Evolutionary conservation across 2,113 vertebrate species (phyloP).

Genomic region (Mormoops blainvillei): DNA sequence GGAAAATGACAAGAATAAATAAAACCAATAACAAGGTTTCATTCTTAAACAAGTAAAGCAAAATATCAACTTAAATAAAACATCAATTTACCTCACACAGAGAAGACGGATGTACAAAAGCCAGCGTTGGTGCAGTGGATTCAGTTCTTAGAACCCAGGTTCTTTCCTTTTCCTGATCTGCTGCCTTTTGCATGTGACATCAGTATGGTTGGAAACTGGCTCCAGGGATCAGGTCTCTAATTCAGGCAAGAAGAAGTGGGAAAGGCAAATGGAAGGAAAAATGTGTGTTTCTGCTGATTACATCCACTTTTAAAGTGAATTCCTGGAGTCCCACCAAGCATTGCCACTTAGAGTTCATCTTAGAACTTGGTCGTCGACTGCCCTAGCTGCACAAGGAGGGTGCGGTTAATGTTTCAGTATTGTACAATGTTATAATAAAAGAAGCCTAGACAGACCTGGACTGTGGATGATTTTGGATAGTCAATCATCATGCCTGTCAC

Average conservation of each 20-base stretch:
- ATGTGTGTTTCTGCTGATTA: background rate
- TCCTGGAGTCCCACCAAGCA: background rate
- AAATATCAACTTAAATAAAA: background rate
- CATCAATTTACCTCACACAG: background rate
- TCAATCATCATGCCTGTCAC: background rate
- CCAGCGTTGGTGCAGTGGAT: background rate
- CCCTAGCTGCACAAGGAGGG: rapidly evolving
- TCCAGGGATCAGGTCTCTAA: background rate
- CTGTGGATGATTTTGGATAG: background rate
- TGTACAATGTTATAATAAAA: background rate
- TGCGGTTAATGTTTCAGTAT: background rate
- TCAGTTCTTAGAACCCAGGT: background rate
- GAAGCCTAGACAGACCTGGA: background rate
- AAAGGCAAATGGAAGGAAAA: no score
- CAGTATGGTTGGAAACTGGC: background rate
- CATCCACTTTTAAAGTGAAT: background rate
- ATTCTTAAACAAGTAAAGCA: background rate
- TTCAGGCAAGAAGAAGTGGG: background rate
- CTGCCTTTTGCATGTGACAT: background rate
- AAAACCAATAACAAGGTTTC: background rate
- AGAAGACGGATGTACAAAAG: background rate
- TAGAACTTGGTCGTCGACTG: background rate
- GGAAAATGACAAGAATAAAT: background rate
- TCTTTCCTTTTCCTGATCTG: background rate
- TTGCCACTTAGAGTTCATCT: background rate